Base-by-base conservation (phyloP, 2,797 vertebrate genomes). In the Vespertilio murinus region DNA sequence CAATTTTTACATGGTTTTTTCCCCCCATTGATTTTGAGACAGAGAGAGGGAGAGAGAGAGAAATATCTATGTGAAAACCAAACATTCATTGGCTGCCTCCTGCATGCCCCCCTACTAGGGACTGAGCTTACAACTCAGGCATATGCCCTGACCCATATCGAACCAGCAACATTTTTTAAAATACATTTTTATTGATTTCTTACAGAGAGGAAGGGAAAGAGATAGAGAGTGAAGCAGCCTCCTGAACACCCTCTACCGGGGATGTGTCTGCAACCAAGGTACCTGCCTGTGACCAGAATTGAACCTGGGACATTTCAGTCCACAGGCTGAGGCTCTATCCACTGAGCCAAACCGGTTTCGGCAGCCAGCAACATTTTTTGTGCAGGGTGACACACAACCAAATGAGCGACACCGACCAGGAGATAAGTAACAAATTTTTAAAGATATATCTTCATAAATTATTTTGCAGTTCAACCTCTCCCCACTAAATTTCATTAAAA, bases 381-480 rank as follows among this genome's bases (percentile, higher is more conserved):
- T 18, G n/a, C 16, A 33, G n/a, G n/a, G 17, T 33, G n/a, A 33
- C 8, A 33, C 64, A 33, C n/a, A 67, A 33, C n/a, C n/a, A 67
- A 67, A 16, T 67, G 64, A 67, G 17, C 4, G 0, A 67, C 64
- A 67, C 64, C 2, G 14, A 33, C 16, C 30, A 67, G n/a, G 64
- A 17, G 8, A 20, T 71, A 88, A 91, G 79, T 38, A 84, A 28
- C 5, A 73, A 28, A 52, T 49, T 65, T 94, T 89, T 70, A 14
- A 84, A 84, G 9, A 82, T 12, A 11, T 14, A 80, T 40, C 30
- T 69, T 92, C 14, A 61, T 45, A 86, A 93, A 94, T 14, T 74
- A 6, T 81, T 95, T 95, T 83, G 8, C 23, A 79, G 23, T 94
- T 95, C 42, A 89, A 42, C 3, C 17, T 92, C 30, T 56, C 14